Conservation (phyloP, 53 echinoderm and acorn worm genomes). For the Pentamera pediparva region DNA sequence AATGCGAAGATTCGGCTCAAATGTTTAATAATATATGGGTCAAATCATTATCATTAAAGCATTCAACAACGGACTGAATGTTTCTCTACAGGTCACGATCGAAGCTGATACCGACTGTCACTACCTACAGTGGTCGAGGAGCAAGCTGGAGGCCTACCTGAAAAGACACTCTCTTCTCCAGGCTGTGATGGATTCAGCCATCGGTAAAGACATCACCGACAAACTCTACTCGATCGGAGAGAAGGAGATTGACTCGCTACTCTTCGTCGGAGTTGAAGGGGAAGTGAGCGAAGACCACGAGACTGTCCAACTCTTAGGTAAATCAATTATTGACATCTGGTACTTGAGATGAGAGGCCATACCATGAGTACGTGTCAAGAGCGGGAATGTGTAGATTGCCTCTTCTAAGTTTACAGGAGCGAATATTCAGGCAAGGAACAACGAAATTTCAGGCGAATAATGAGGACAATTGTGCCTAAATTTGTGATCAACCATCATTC, state of each 20-base stretch:
- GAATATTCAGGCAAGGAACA: too few relatives aligned
- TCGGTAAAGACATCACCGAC: constrained; percentile 87
- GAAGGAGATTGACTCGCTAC: constrained; percentile 22
- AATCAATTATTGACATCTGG: too few relatives aligned
- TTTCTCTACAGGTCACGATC: constrained; percentile 70
- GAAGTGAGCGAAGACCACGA: background rate
- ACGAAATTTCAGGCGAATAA: too few relatives aligned
- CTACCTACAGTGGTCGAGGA: constrained; percentile 84
- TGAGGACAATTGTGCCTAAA: too few relatives aligned
- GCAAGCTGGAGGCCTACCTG: constrained; percentile 66
- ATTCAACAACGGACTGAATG: background rate
- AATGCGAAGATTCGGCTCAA: too few relatives aligned
- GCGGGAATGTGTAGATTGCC: too few relatives aligned
- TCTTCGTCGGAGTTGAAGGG: constrained; percentile 21
- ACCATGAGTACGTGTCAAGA: too few relatives aligned
- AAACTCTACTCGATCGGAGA: constrained; percentile 86
- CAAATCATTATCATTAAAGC: background rate
- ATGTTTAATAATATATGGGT: background rate
- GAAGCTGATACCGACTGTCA: constrained; percentile 81
- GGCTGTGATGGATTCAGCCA: constrained; percentile 74
- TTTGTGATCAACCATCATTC: too few relatives aligned
- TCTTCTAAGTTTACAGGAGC: too few relatives aligned
- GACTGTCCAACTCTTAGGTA: constrained; percentile 10
- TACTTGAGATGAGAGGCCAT: too few relatives aligned
- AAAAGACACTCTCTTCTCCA: constrained; percentile 65